Evolutionary conservation across 1,140 invertebrate species (phyloP).

Genomic region (silkworm (Bombyx mori)): ASM3026992v2 NC_085130.1:19211501-19212000

Average conservation of each 20-base stretch:
- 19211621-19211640: conserved; percentile 23
- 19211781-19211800: conserved; percentile 8
- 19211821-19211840: conserved; percentile 28
- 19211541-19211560: conserved; percentile 50
- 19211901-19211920: too few relatives aligned
- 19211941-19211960: too few relatives aligned
- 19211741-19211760: neutral
- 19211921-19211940: too few relatives aligned
- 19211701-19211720: conserved; percentile 27
- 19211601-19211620: conserved; percentile 33
- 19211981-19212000: too few relatives aligned
- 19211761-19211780: too few relatives aligned
- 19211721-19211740: conserved; percentile 38
- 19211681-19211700: conserved; percentile 33
- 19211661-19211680: conserved; percentile 54
- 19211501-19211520: conserved; percentile 71
- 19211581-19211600: conserved; percentile 33
- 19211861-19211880: neutral
- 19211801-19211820: conserved; percentile 27
- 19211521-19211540: conserved; percentile 67
- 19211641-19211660: conserved; percentile 41
- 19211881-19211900: neutral
- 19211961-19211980: too few relatives aligned
- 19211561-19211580: conserved; percentile 45
- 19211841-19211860: conserved; percentile 9